Base-by-base conservation (phyloP, 2,797 vertebrate genomes). In the Falco naumanni region DNA sequence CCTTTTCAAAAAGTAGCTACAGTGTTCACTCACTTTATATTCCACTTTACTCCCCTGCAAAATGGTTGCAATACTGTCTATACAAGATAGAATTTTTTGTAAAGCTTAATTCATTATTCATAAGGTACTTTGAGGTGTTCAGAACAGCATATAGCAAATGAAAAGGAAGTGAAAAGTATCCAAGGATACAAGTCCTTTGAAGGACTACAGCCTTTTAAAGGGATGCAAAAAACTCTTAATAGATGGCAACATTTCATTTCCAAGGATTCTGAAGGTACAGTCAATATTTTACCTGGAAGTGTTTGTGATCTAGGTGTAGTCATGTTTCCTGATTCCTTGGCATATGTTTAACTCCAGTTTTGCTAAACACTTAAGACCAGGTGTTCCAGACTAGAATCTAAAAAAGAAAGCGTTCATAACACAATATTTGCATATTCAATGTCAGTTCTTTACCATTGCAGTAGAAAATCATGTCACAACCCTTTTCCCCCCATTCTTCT, bases 41-140 rank as follows among this genome's bases (percentile, higher is more conserved):
- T 74, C 85, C 8, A 10, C 16, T 89, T 94, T 45, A 47, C 16
- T 86, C 15, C 31, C 63, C n/a, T 19, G 51, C 11, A 95, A 89
- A 87, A 19, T 71, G 53, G 15, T 50, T 92, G 37, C 74, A 84
- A 41, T 33, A 24, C 14, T 71, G 22, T 50, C 81, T 48, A 6
- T 17, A 53, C 25, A 81, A 85, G 65, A 69, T 0, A 61, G 64
- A 84, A 20, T 17, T 61, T 88, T 84, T 74, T 86, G 59, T 41
- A 70, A 89, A 83, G 69, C 21, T 75, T 54, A 89, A 91, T 95
- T 94, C 53, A 92, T 83, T 92, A 93, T 93, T 91, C 71, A 94
- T 61, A 68, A 75, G 47, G 24, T 68, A 34, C 87, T 93, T 78
- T 43, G 64, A 93, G 78, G 24, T 83, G 56, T 41, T 94, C 86